Conservation (phyloP, 30 jellyfish, hydroid and myxozoan species). For the Mastigias papua region DNA sequence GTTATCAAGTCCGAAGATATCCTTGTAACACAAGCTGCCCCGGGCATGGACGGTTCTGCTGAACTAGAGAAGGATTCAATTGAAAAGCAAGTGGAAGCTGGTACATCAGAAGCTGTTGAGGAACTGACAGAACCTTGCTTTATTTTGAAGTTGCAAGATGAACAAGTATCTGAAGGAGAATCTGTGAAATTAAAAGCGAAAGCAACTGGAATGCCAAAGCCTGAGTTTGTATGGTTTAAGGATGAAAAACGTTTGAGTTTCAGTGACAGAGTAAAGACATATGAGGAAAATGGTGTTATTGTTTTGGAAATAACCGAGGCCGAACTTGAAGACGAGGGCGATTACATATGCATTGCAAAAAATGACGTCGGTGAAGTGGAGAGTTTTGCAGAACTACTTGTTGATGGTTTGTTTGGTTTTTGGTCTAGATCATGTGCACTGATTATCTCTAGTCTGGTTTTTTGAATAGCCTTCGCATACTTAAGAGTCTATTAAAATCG, state of each 20-base stretch:
- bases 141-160: constrained; percentile 40
- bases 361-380: constrained; percentile 83
- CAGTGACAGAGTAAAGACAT: constrained; percentile 56
- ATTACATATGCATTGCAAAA: constrained; percentile 80
- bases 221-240: constrained; percentile 81
- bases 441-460: too few species aligned
- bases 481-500: too few species aligned
- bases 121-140: constrained; percentile 47
- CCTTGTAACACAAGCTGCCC: not conserved
- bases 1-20: not conserved
- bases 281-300: constrained; percentile 69
- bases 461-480: too few species aligned
- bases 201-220: constrained; percentile 70
- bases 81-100: not conserved
- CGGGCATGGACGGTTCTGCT: not conserved
- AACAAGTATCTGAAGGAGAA: constrained; percentile 69
- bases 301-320: constrained; percentile 76
- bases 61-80: not conserved
- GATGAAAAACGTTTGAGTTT: constrained; percentile 51
- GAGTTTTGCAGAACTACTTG: constrained; percentile 84
- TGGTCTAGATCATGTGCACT: too few species aligned
- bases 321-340: constrained; percentile 82
- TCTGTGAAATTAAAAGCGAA: constrained; percentile 53
- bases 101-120: not conserved
- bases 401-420: too few species aligned